A percentile compares a stretch with the other conserved stretches of the same genome.
These are phyloP conservation scores for Heliangelus exortis DNA, from an alignment of 2,797 vertebrate species.

Conservation along the genomic window DNA sequence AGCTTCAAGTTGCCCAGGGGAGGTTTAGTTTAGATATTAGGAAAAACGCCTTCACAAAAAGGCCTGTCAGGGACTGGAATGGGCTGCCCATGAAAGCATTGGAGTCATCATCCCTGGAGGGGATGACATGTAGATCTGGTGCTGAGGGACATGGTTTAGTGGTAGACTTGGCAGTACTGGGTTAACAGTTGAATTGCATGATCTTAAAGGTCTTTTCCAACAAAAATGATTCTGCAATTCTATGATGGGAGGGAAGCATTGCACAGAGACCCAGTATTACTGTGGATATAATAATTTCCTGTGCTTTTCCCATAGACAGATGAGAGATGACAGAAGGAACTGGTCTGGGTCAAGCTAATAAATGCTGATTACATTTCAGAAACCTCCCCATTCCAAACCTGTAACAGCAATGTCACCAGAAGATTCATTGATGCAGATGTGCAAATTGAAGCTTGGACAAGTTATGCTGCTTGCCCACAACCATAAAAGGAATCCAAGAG, in stretches of 20 bases:
- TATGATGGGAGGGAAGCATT: not conserved
- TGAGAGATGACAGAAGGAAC: not conserved
- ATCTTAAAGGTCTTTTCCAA: too few relatives aligned
- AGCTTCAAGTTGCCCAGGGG: too few relatives aligned
- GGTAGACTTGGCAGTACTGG: too few relatives aligned
- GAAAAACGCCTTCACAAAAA: too few relatives aligned
- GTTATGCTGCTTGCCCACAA: not conserved
- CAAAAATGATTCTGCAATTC: too few relatives aligned
- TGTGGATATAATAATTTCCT: rapidly evolving
- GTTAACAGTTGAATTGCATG: too few relatives aligned
- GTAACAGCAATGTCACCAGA: not conserved
- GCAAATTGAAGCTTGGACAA: not conserved
- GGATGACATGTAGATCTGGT: too few relatives aligned
- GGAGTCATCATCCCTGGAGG: too few relatives aligned
- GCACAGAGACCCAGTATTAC: not conserved
- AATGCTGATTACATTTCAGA: not conserved
- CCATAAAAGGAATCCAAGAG: not conserved
- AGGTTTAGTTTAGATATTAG: too few relatives aligned
- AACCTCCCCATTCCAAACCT: not conserved
- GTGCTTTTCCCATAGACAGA: not conserved
- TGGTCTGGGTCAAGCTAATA: not conserved
- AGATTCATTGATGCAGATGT: not conserved
- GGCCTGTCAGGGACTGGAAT: too few relatives aligned
- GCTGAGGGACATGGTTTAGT: too few relatives aligned
- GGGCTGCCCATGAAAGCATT: too few relatives aligned